A percentile compares a stretch with the other conserved stretches of the same genome.
Evolutionary conservation across 2,888 invertebrate species (phyloP).

Genomic region (Platycheirus albimanus): DNA sequence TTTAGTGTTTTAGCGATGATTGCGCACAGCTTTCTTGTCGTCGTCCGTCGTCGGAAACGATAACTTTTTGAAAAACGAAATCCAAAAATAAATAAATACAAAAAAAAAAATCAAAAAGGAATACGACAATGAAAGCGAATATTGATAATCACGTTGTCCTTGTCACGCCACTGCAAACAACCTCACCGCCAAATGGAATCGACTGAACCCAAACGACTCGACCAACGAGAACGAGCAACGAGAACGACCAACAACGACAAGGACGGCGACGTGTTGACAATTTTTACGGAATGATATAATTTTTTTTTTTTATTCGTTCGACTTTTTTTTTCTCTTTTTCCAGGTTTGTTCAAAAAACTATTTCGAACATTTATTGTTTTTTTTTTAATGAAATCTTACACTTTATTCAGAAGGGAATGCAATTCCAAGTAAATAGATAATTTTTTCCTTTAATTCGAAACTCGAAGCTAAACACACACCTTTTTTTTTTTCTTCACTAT

Average conservation of each 20-base stretch:
- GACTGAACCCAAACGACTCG: conserved; percentile 18
- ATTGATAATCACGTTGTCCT: conserved; percentile 62
- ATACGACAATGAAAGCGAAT: conserved; percentile 32
- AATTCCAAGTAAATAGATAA: conserved; percentile 17
- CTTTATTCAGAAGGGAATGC: conserved; percentile 32
- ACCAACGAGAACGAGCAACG: too few species aligned
- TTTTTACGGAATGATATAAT: conserved; percentile 71
- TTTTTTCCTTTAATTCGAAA: conserved; percentile 24
- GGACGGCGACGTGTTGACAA: conserved; percentile 73
- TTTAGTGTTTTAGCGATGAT: conserved; percentile 23
- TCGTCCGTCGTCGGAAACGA: too few species aligned
- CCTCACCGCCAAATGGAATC: conserved; percentile 62
- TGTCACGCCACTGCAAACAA: conserved; percentile 51
- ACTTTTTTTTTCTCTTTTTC: conserved; percentile 29
- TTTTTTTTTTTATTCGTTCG: conserved; percentile 40
- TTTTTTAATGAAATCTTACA: conserved; percentile 3
- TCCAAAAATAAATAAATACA: conserved; percentile 74
- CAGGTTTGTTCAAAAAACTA: conserved; percentile 25
- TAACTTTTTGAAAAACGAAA: conserved; percentile 31
- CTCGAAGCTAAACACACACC: conserved; percentile 68
- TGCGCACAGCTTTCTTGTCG: conserved; percentile 57
- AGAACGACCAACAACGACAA: too few species aligned
- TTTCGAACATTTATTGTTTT: too few species aligned
- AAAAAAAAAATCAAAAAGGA: conserved; percentile 47
- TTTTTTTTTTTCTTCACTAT: conserved; percentile 33